phyloP scores from a whole-genome alignment of 1,140 invertebrate genomes.

The Pantala flavescens region DNA sequence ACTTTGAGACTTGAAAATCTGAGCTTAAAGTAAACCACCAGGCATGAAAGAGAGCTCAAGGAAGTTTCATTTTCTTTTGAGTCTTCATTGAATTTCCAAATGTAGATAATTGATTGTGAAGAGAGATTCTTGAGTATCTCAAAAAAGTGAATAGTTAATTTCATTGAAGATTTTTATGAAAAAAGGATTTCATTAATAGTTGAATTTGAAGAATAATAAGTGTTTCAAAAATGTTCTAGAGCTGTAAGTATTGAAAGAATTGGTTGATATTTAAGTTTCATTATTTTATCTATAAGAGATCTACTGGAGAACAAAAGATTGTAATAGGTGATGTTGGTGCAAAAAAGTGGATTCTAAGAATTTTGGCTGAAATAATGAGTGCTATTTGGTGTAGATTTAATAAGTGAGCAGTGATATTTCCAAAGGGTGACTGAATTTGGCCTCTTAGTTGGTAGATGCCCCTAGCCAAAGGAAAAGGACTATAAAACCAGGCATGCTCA shows the following conservation, averaged over 20 bases:
- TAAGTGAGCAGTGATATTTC: conserved; percentile 3
- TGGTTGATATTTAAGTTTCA: too few relatives aligned
- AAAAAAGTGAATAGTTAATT: too few relatives aligned
- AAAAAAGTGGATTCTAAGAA: conserved; percentile 1
- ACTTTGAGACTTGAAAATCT: not conserved
- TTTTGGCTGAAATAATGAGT: conserved; percentile 7
- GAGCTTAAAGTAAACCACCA: not conserved
- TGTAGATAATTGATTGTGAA: not conserved
- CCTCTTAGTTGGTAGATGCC: not conserved
- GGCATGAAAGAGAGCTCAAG: conserved; percentile 3
- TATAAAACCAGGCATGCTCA: conserved; percentile 4
- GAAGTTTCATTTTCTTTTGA: not conserved
- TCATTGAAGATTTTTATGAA: too few relatives aligned
- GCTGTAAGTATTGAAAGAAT: too few relatives aligned
- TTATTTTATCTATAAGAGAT: not conserved
- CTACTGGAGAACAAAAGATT: not conserved
- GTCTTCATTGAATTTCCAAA: not conserved
- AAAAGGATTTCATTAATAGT: too few relatives aligned
- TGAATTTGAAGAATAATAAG: too few relatives aligned
- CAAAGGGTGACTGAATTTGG: conserved; percentile 5
- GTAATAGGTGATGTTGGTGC: conserved; percentile 1
- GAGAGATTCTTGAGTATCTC: not conserved
- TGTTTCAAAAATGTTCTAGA: too few relatives aligned
- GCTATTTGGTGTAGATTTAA: not conserved
- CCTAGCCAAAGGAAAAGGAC: conserved; percentile 4